Evolutionary conservation across 2,888 invertebrate species (phyloP).

Genomic region (Tolmerus cingulatus): DNA sequence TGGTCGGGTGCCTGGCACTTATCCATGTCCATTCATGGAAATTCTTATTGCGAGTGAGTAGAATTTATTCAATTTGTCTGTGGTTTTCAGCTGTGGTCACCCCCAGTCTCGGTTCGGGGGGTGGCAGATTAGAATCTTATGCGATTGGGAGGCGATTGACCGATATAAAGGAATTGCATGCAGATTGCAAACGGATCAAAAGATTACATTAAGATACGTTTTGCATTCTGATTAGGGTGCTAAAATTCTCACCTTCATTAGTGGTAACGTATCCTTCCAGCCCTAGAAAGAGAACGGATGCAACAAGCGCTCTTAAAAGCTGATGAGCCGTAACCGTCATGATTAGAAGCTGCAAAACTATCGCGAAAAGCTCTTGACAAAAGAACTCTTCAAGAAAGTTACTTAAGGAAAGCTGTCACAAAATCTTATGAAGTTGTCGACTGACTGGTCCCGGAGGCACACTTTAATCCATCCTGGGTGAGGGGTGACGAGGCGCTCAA

Average conservation of each 20-base stretch:
- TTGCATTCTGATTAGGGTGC: background rate
- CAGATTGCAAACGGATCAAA: background rate
- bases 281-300: conserved; percentile 21
- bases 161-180: background rate
- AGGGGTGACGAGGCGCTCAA: background rate
- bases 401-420: conserved; percentile 24
- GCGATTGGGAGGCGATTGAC: background rate
- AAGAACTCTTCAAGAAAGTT: conserved; percentile 26
- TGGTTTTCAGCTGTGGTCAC: background rate
- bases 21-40: conserved; percentile 29
- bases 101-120: background rate
- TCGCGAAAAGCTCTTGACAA: conserved; percentile 53
- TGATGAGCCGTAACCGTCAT: conserved; percentile 15
- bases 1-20: background rate
- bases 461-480: conserved; percentile 1
- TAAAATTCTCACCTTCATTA: conserved; percentile 36
- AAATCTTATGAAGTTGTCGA: conserved; percentile 12
- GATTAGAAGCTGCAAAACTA: conserved; percentile 51
- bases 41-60: background rate
- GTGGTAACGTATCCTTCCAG: conserved; percentile 28
- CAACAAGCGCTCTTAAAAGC: conserved; percentile 35
- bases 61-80: conserved; percentile 20
- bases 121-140: background rate
- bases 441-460: background rate
- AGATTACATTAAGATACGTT: background rate